Base-by-base conservation (phyloP, 2,113 vertebrate species). In the Oncorhynchus tshawytscha region DNA sequence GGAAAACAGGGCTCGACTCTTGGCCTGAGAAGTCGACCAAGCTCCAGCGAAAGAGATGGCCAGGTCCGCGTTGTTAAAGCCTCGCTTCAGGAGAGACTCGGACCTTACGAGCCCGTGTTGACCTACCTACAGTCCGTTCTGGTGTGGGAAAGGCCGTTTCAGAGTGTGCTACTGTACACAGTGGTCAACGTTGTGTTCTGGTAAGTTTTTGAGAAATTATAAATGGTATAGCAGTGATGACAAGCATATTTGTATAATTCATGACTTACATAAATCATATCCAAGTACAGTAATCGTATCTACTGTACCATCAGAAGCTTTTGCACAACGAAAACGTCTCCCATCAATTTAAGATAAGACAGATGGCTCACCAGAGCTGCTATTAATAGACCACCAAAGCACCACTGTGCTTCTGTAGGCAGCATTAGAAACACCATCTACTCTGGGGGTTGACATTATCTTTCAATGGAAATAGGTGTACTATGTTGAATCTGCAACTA, bases 111-210 rank as follows among this genome's bases (percentile, higher is more conserved):
- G 87, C 94, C 92, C 31, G 79, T 94, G 80, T 85, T 97, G 84
- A 94, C 92, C 87, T 93, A 94, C 76, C 85, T 94, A 8, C 96
- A 97, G 93, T 94, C 95, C 69, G 90, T 94, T 54, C 87, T 98
- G 49, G 90, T 96, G 80, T 98, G 96, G 96, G 94, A 98, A 74
- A 93, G 92, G 90, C 96, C 96, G 15, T 48, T 93, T 18, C 93
- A 94, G 75, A 94, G 95, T 84, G 92, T 95, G 66, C 85, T 96
- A 3, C 90, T 95, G 57, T 95, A 93, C 91, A 72, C 82, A 59
- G 83, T 85, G 71, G 91, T 92, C 78, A 96, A 97, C 87, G 86
- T 90, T 16, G 88, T 92, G 62, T 98, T 97, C 90, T 96, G 96
- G 96, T 98, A 87, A 94, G 95, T 84, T 66, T 34, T 29, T n/a